These are phyloP conservation scores for Lepeophtheirus nordmannii DNA, from an alignment of 2,888 invertebrate genomes.

Conservation along the genomic window DNA sequence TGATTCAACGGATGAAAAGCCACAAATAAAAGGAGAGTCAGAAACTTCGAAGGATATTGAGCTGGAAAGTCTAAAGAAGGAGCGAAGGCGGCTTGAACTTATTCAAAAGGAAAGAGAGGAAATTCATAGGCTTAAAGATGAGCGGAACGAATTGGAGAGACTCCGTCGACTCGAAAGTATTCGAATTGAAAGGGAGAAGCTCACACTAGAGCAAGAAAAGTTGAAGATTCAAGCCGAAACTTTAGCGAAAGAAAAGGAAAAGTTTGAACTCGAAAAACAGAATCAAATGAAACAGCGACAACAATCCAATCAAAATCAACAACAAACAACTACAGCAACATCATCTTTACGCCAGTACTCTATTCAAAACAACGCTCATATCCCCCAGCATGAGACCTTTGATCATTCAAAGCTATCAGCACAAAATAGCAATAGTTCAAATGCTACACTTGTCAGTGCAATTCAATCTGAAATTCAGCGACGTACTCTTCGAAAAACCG, in stretches of 20 bases:
- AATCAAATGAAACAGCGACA: not conserved
- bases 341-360: too few relatives aligned
- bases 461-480: slow-evolving; percentile 13
- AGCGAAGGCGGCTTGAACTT: slow-evolving; percentile 54
- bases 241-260: slow-evolving; percentile 30
- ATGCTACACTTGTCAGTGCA: not conserved
- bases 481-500: not conserved
- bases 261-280: slow-evolving; percentile 29
- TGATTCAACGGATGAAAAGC: slow-evolving; percentile 51
- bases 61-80: slow-evolving; percentile 41
- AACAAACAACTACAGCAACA: not conserved
- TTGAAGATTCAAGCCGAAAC: not conserved
- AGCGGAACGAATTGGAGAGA: slow-evolving; percentile 31
- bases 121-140: slow-evolving; percentile 28
- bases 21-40: slow-evolving; percentile 28
- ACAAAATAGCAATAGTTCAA: not conserved
- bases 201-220: slow-evolving; percentile 9
- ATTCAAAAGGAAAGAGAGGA: slow-evolving; percentile 42
- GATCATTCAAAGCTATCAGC: not conserved
- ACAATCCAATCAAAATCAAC: not conserved
- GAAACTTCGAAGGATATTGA: slow-evolving; percentile 35
- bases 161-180: slow-evolving; percentile 25
- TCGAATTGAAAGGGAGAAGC: slow-evolving; percentile 11
- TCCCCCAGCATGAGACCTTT: too few relatives aligned
- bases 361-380: too few relatives aligned